Evolutionary conservation across 2,888 invertebrate genomes (phyloP).

Genomic region (Crocallis elinguaria): DNA sequence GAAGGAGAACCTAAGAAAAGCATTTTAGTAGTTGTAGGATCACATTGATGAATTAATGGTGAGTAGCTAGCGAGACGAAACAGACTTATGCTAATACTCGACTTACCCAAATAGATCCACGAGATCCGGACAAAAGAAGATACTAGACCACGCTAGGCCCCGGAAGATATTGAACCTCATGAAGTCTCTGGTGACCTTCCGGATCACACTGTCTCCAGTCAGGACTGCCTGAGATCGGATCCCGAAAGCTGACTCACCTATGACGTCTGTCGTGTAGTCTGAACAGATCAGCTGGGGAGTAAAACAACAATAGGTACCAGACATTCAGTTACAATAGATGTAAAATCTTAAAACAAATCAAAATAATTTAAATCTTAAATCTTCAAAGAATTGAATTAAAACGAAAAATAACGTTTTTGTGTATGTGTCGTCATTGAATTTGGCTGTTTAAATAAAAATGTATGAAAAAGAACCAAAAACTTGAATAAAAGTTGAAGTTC

Average conservation of each 20-base stretch:
- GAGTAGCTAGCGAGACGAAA: too few species aligned
- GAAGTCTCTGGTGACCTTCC: slow-evolving; percentile 51
- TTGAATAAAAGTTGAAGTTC: too few species aligned
- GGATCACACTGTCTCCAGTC: slow-evolving; percentile 46
- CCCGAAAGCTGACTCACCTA: slow-evolving; percentile 56
- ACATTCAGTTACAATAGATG: neutral
- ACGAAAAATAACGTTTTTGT: too few species aligned
- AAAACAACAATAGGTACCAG: neutral
- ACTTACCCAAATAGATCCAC: slow-evolving; percentile 51
- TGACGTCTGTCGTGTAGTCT: slow-evolving; percentile 51
- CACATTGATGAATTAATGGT: too few species aligned
- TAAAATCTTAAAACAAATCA: too few species aligned
- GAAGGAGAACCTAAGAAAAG: slow-evolving; percentile 56
- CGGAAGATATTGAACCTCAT: slow-evolving; percentile 47
- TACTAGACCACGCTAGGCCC: slow-evolving; percentile 50
- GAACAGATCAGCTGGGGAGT: slow-evolving; percentile 42
- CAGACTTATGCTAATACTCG: too few species aligned
- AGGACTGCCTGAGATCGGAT: slow-evolving; percentile 47
- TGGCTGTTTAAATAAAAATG: too few species aligned
- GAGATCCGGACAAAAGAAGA: slow-evolving; percentile 58
- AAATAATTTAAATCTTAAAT: too few species aligned
- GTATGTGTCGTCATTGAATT: too few species aligned
- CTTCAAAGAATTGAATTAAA: too few species aligned
- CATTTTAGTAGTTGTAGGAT: too few species aligned
- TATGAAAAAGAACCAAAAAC: too few species aligned